These are phyloP conservation scores for Bombus ignitus DNA, from an alignment of 1,140 invertebrate genomes.

Conservation along the genomic window DNA sequence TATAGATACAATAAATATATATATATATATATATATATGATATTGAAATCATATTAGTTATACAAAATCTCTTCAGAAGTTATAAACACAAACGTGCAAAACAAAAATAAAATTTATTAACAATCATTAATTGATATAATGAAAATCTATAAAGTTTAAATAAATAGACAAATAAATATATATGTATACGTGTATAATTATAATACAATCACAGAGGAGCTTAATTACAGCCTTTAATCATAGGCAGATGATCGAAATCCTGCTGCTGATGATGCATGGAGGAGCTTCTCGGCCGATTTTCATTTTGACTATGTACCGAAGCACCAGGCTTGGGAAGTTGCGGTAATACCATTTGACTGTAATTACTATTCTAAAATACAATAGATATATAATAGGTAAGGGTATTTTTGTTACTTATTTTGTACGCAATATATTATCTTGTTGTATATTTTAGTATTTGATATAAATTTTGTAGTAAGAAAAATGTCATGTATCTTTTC, in stretches of 20 bases:
- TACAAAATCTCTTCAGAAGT: constrained; percentile 24
- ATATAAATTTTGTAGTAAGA: background rate
- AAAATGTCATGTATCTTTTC: background rate
- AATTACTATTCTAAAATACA: constrained; percentile 83
- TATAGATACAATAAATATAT: constrained; percentile 46
- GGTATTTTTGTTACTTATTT: background rate
- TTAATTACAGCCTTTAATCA: constrained; percentile 84
- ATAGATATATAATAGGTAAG: background rate
- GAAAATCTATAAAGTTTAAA: constrained; percentile 39
- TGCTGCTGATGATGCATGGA: constrained; percentile 82
- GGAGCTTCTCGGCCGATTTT: constrained; percentile 78
- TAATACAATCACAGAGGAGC: constrained; percentile 69
- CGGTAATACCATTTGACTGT: constrained; percentile 85
- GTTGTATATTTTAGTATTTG: background rate
- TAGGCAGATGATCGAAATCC: constrained; percentile 87
- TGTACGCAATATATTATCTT: background rate
- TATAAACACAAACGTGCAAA: constrained; percentile 49
- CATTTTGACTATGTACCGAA: constrained; percentile 76
- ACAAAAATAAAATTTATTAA: constrained; percentile 56
- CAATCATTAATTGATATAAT: constrained; percentile 33
- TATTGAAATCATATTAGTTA: constrained; percentile 32
- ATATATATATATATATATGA: constrained; percentile 24
- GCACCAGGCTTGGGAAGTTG: constrained; percentile 84
- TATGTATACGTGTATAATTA: constrained; percentile 49
- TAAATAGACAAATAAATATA: constrained; percentile 37